Conservation (phyloP, 1,140 invertebrate species). For the Drosophila nannoptera region DNA sequence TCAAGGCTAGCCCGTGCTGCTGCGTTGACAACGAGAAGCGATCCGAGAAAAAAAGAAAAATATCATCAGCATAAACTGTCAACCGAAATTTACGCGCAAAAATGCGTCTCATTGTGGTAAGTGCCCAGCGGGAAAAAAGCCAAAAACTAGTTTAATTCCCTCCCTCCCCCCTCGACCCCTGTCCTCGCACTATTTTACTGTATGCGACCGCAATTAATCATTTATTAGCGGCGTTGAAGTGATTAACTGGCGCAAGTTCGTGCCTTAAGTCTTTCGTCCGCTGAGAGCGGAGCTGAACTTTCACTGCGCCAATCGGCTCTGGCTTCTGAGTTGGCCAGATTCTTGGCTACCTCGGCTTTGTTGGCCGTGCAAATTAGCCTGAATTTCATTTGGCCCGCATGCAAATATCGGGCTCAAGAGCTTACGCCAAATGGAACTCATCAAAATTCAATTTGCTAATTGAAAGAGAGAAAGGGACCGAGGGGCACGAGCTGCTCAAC, state of each 20-base stretch:
- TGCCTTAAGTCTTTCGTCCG: conserved; percentile 50
- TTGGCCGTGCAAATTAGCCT: conserved; percentile 39
- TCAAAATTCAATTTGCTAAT: conserved; percentile 51
- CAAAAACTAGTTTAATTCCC: conserved; percentile 52
- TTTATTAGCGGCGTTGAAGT: conserved; percentile 53
- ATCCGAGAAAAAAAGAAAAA: background rate
- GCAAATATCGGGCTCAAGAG: conserved; percentile 44
- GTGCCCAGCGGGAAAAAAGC: conserved; percentile 19
- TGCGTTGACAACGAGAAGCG: conserved; percentile 2
- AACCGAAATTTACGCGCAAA: background rate
- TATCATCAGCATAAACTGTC: background rate
- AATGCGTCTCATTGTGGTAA: conserved; percentile 64
- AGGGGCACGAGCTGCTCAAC: background rate
- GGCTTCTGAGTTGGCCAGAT: background rate
- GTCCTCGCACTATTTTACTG: background rate
- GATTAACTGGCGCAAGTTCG: conserved; percentile 65
- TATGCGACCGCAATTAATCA: conserved; percentile 60
- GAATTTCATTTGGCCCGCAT: conserved; percentile 56
- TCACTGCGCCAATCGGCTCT: conserved; percentile 38
- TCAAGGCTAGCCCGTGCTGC: conserved; percentile 21
- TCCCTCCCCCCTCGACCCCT: background rate
- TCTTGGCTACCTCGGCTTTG: background rate
- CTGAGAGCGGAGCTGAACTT: conserved; percentile 26
- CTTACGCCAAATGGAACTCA: conserved; percentile 20
- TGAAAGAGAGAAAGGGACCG: background rate